Base-by-base conservation (phyloP, 2,113 vertebrate species). In the Nestor notabilis region DNA sequence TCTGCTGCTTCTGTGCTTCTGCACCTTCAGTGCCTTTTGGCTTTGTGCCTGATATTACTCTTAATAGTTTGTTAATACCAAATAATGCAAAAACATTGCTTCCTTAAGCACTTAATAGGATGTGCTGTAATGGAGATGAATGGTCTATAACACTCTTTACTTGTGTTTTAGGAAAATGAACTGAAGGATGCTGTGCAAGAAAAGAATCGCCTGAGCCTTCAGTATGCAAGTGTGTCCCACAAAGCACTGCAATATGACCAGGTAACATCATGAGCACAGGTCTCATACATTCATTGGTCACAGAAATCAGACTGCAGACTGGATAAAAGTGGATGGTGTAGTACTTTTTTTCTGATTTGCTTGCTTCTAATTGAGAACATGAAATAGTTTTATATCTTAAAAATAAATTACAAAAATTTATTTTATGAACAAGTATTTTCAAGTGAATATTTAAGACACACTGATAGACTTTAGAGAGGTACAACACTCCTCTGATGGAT, bases 111-210 rank as follows among this genome's bases (percentile, higher is more conserved):
- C 83, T 46, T 78, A 64, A 55, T 63, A 33, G 89, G 69, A 55
- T 82, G 69, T 50, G 41, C 55, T 78, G 86, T 13, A 56, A 88
- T n/a, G 80, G 63, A 90, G 90, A 88, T 23, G 25, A 90, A 47
- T 33, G 49, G 33, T 58, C 44, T 71, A 5, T 94, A n/a, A 85
- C 65, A 1, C 25, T 25, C 15, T 71, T 60, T 66, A 4, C 61
- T 88, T 91, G 17, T 68, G 43, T 92, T 93, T 33, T 75, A 99
- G 99, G 98, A 98, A 96, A 96, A 98, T 98, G 98, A 98, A 96
- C 98, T 98, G 96, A 98, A 99, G 96, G 98, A 98, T 98, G 98
- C 98, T 61, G 95, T 97, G 82, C 98, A 97, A 80, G 98, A 98
- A 90, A 97, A 98, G 90, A 96, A 87, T 52, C 95, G 95, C 94